phyloP scores from a whole-genome alignment of 2,888 invertebrate genomes.

The Patella ulyssiponensis region DNA sequence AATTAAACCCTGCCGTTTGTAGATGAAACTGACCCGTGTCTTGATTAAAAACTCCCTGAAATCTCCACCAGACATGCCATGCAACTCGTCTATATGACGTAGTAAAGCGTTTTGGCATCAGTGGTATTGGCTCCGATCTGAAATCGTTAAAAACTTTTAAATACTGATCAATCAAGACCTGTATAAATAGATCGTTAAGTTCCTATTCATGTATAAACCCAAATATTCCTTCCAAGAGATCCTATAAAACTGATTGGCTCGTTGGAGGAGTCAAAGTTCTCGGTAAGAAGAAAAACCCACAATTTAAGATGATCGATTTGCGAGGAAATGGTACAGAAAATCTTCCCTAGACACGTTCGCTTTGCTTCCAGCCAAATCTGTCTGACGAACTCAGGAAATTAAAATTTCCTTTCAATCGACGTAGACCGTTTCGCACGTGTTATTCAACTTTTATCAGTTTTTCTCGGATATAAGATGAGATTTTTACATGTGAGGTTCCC shows the following conservation, averaged over 20 bases:
- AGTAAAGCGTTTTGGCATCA: no score
- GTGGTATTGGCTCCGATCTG: not conserved
- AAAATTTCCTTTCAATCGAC: conserved; percentile 8
- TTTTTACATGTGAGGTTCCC: not conserved
- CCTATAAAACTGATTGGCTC: conserved; percentile 8
- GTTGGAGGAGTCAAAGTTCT: not conserved
- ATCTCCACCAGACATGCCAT: no score
- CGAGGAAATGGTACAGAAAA: conserved; percentile 8
- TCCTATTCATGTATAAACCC: not conserved
- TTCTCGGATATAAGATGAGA: not conserved
- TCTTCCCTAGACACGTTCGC: not conserved
- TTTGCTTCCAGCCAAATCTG: conserved; percentile 4
- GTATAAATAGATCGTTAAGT: conserved; percentile 10
- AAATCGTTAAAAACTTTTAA: conserved; percentile 10
- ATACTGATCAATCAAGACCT: not conserved
- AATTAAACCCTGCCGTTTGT: no score
- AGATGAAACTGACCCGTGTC: no score
- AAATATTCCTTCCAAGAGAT: conserved; percentile 1
- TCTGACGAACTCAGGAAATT: conserved; percentile 6
- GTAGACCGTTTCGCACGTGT: conserved; percentile 4
- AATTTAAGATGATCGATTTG: not conserved
- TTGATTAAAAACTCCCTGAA: no score
- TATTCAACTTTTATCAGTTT: conserved; percentile 1
- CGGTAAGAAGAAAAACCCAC: not conserved
- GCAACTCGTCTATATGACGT: no score